Percentiles rank a stretch among this genome's conserved stretches.
These are phyloP conservation scores for Oceanodroma leucorhoa DNA, from an alignment of 2,797 vertebrate species.

Conservation along the genomic window DNA sequence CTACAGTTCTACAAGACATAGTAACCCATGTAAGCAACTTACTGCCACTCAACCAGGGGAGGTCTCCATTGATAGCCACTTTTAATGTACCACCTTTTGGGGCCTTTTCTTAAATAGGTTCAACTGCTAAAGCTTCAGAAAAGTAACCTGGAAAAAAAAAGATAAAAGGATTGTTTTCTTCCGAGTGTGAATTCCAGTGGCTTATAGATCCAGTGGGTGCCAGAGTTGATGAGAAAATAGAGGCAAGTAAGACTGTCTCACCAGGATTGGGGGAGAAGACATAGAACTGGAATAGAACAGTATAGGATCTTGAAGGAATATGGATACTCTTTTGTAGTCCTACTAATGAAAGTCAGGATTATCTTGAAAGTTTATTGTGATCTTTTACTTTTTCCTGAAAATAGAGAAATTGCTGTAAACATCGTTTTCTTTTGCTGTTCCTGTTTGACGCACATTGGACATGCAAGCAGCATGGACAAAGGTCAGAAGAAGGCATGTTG, in stretches of 20 bases:
- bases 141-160: background rate
- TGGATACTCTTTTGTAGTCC: background rate
- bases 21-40: background rate
- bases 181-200: background rate
- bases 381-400: background rate
- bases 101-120: background rate
- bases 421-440: background rate
- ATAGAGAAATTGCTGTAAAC: background rate
- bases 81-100: background rate
- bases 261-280: background rate
- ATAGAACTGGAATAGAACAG: background rate
- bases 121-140: background rate
- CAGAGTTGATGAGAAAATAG: background rate
- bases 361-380: background rate
- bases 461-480: background rate
- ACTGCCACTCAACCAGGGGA: background rate
- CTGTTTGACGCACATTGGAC: background rate
- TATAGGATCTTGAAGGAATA: background rate
- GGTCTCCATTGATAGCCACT: background rate
- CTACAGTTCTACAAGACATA: fast-evolving
- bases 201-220: background rate
- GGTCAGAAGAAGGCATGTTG: background rate
- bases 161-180: background rate
- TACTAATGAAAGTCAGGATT: too few species aligned
- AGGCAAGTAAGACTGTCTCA: background rate